Evolutionary conservation across 2,888 invertebrate genomes (phyloP), one percentile per base, ranked within the genome.

Genomic region (Drosophila acutilabella): DNA sequence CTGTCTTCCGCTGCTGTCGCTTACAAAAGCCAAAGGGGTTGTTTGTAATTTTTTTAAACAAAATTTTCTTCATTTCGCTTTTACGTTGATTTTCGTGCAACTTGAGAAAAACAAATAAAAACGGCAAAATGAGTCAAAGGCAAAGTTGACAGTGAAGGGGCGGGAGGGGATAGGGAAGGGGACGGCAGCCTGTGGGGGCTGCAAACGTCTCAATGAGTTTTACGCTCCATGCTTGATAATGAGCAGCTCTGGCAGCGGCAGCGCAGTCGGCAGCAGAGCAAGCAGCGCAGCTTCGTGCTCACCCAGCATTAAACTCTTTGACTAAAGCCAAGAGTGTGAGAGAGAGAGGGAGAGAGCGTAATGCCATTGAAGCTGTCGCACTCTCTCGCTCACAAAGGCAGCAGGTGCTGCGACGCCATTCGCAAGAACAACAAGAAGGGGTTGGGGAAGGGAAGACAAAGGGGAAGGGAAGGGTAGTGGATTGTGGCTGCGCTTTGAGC

Each of bases 201-300:
- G 51, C 69, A 71, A 89, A 82, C 88, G 89, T 88, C 88, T 86
- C 88, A 86, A 86, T 86, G 89, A 86, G 86, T 86, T 88, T 86
- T 85, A 78, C 88, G 85, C 88, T 89, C 59, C 73, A 67, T 81
- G 88, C 80, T 88, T 89, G 78, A 88, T 86, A 86, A 86, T 88
- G 86, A 86, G 88, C 86, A 84, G 52, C 45, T 38, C 52, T 59
- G 56, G 56, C 52, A 45, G 38, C n/a, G 48, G 45, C 38, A 53
- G 59, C 68, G 40, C n/a, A 38, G 18, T n/a, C 47, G 16, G 30
- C 53, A 44, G 48, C n/a, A 38, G 0, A 26, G n/a, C n/a, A 13
- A 30, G 48, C 40, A 45, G 44, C 45, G 36, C 20, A 18, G 45
- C 62, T n/a, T 48, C 14, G 64, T 70, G 72, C 79, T 74, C 77